These are phyloP conservation scores for Papilio demoleus DNA, from an alignment of 2,888 invertebrate genomes.

Conservation along the genomic window DNA sequence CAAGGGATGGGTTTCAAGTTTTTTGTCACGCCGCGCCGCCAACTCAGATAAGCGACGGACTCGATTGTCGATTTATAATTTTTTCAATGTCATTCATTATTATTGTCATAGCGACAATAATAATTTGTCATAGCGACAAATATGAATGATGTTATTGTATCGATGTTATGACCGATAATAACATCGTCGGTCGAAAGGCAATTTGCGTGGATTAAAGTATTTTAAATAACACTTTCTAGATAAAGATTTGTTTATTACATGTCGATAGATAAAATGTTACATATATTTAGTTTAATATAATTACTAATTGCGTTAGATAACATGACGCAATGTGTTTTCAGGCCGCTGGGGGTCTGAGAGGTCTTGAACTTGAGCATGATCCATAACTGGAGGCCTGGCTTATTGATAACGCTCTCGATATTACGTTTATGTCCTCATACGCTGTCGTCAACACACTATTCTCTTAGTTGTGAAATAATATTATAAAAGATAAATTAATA, in stretches of 20 bases:
- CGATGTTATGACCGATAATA: conserved; percentile 26
- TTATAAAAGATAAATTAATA: not conserved
- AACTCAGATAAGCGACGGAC: not conserved
- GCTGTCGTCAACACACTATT: not conserved
- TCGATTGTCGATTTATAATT: not conserved
- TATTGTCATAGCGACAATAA: conserved; percentile 30
- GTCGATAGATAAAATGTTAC: conserved; percentile 10
- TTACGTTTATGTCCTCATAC: conserved; percentile 8
- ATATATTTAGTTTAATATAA: conserved; percentile 17
- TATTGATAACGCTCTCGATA: conserved; percentile 21
- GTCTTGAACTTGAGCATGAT: conserved; percentile 33
- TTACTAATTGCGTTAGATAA: conserved; percentile 37
- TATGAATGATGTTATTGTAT: conserved; percentile 9
- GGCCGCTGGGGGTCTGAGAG: conserved; percentile 36
- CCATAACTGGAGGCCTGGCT: not conserved
- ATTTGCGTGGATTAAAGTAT: conserved; percentile 32
- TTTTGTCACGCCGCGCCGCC: too few relatives aligned
- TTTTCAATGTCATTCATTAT: conserved; percentile 20
- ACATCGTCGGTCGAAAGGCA: conserved; percentile 10
- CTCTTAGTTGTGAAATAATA: not conserved
- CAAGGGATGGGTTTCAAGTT: too few relatives aligned
- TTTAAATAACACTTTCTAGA: conserved; percentile 22
- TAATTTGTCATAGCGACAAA: conserved; percentile 14
- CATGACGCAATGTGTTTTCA: conserved; percentile 36
- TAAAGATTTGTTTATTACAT: conserved; percentile 27